Base-by-base conservation (phyloP, 2,888 invertebrate genomes). In the Platycheirus albimanus region DNA sequence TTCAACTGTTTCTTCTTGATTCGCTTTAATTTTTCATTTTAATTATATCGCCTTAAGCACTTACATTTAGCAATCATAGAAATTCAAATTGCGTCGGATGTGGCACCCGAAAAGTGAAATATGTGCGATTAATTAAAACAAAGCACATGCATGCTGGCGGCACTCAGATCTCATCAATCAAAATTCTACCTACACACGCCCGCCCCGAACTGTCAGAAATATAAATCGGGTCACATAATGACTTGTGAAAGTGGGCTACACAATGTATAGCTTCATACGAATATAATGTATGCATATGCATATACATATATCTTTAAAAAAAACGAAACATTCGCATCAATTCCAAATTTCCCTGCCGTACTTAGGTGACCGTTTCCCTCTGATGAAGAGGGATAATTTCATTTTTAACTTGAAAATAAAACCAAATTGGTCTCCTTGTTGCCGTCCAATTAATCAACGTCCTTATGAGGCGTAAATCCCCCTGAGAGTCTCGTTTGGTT, bases 401-500 rank as follows among this genome's bases (percentile, higher is more conserved):
- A 36, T 38, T 49, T 71, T 78, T 74, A 66, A 74, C 61, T 77
- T 47, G 58, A 77, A 66, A 76, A 63, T 51, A 66, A 76, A 76
- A 76, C 36, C 38, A 69, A 81, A 71, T 67, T 13, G 20, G 13
- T 11, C 28, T 33, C 28, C 20, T 56, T 58, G 38, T 17, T 45
- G 75, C 63, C 69, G 54, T 54, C 76, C 71, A 77, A 76, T 81
- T 81, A 81, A 81, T 81, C 81, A 81, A 81, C 81, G 81, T 77
- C 77, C 81, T 81, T 71, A 81, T 81, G 81, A 77, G 81, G 77
- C 80, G 80, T 81, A 81, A 66, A 71, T 81, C 80, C 80, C 80
- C 70, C 80, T 81, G 80, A 81, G 76, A 77, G 81, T 77, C 71
- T 76, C 76, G 71, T 76, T 80, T 69, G 56, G 56, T 51, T 63